Evolutionary conservation across 2,797 vertebrate species (phyloP).

Genomic region (Champsocephalus esox): DNA sequence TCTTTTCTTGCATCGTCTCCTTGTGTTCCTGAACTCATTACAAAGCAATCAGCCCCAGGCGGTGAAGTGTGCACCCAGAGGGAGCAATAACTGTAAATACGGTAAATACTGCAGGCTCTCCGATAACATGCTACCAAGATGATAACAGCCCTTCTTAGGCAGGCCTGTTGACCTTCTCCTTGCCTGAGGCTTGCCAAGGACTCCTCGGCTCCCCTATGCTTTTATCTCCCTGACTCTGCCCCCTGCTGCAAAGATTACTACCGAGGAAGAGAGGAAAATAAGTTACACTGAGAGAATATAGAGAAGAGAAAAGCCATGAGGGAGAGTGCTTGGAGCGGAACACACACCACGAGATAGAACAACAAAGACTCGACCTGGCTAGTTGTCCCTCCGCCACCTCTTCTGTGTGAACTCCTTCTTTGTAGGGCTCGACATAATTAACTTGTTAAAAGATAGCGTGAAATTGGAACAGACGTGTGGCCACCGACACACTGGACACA

Average conservation of each 20-base stretch:
- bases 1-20: conserved; percentile 75
- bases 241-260: conserved; percentile 81
- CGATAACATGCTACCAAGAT: conserved; percentile 92
- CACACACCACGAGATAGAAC: conserved; percentile 63
- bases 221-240: conserved; percentile 89
- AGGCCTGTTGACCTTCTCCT: conserved; percentile 92
- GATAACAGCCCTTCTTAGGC: conserved; percentile 91
- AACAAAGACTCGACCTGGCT: conserved; percentile 66
- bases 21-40: conserved; percentile 91
- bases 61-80: conserved; percentile 89
- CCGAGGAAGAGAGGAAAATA: conserved; percentile 54
- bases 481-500: conserved; percentile 52
- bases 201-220: conserved; percentile 86
- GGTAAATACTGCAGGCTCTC: conserved; percentile 84
- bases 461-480: conserved; percentile 74
- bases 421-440: conserved; percentile 77
- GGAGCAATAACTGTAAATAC: conserved; percentile 95
- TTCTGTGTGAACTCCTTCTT: conserved; percentile 59
- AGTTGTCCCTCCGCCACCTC: conserved; percentile 66
- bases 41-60: conserved; percentile 88
- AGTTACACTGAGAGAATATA: conserved; percentile 56
- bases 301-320: conserved; percentile 45
- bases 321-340: conserved; percentile 42
- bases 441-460: conserved; percentile 79
- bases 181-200: conserved; percentile 91